Base-by-base conservation (phyloP, 2,888 invertebrate genomes). In the Yponomeuta sedellus region DNA sequence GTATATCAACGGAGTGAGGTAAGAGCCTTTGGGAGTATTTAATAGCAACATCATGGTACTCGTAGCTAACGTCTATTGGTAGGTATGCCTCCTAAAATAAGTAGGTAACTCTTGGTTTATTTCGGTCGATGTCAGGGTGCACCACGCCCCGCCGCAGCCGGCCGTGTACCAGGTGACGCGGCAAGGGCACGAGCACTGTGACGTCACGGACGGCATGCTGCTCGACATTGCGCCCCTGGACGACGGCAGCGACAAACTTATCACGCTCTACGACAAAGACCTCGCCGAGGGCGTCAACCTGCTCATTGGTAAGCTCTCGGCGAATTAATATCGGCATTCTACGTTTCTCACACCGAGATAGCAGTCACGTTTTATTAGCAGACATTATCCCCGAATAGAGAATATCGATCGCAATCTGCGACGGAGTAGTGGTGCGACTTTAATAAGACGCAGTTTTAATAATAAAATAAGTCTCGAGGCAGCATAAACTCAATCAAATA, bases 251-350 rank as follows among this genome's bases (percentile, higher is more conserved):
- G 80, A 86, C 22, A 94, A 94, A 75, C 91, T 95, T 71, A 94
- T 95, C 78, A 94, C 94, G 8, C 88, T 95, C 39, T 94, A 94
- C 77, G 95, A 95, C 80, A 94, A 94, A 83, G 94, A 95, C 81
- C 92, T 95, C 69, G 93, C 93, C 64, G 94, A 94, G 80, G 95
- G 95, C 70, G 93, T 94, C 77, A 95, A 95, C 87, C 92, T 94
- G 74, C 92, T 94, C 72, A 94, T 94, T 89, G 95, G 94, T 94
- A 56, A 25, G 44, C 62, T 62, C 28, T 28, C 19, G 28, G n/a
- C 34, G 34, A 28, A 28, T 39, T 62, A 52, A 52, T 52, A 52
- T 52, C 44, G 16, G 44, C 61, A 62, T 62, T 62, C 62, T 62
- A 19, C 19, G 25, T 39, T 22, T 19, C 22, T 2, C 19, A 10